Conservation (phyloP, 2,113 vertebrate species). For the Balaenoptera acutorostrata region DNA sequence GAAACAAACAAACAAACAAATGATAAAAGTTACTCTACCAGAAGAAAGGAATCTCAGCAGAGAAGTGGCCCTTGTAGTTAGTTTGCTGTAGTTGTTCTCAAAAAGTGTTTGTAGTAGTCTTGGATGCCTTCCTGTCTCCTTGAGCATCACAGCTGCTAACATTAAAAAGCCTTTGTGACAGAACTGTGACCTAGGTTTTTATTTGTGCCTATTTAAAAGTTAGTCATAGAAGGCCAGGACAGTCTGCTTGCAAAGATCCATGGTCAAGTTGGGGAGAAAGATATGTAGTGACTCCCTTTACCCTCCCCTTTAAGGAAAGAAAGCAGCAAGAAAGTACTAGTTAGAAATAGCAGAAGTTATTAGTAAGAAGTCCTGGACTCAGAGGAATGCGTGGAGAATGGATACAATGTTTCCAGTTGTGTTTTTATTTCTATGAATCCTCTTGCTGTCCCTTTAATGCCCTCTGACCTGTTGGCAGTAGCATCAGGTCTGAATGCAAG, state of each 20-base stretch:
- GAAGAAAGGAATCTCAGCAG: background rate
- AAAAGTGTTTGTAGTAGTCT: background rate
- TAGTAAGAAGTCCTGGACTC: background rate
- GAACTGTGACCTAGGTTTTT: conserved; percentile 2
- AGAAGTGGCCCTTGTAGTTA: background rate
- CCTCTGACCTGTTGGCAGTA: conserved; percentile 61
- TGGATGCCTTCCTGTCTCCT: background rate
- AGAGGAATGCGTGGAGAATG: rapidly evolving
- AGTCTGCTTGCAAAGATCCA: conserved; percentile 55
- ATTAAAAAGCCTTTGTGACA: conserved; percentile 39
- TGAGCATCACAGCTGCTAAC: conserved; percentile 8
- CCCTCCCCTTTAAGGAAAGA: conserved; percentile 1
- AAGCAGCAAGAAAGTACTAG: background rate
- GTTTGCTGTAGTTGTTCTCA: conserved; percentile 26
- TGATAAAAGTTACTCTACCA: background rate
- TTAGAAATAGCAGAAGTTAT: background rate
- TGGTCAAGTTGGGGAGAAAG: conserved; percentile 23
- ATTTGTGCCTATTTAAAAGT: background rate
- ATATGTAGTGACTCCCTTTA: conserved; percentile 7
- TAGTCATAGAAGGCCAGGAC: conserved; percentile 32
- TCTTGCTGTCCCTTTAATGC: conserved; percentile 63
- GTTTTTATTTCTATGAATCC: conserved; percentile 48
- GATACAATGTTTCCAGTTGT: background rate
- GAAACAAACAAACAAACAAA: background rate
- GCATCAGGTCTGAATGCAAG: conserved; percentile 19